Conservation (phyloP, 2,797 vertebrate genomes). For the Liparis tanakae region DNA sequence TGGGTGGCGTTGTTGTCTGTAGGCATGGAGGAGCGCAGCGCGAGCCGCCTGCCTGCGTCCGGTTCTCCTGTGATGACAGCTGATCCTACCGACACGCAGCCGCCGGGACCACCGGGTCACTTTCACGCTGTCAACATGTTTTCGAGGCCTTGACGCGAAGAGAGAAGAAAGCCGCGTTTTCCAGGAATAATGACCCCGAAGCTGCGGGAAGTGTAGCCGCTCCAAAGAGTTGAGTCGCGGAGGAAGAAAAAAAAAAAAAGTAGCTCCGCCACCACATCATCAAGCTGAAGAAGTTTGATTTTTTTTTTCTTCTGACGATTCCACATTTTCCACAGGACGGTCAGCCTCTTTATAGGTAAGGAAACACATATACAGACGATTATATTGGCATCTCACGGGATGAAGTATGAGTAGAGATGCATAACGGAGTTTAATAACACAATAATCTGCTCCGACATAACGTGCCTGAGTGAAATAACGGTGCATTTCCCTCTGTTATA, state of each 20-base stretch:
- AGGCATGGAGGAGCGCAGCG: slow-evolving; percentile 72
- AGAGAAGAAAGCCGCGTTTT: neutral
- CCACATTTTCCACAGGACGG: neutral
- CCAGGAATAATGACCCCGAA: neutral
- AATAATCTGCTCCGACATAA: neutral
- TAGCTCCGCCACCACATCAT: slow-evolving; percentile 57
- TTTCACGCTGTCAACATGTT: neutral
- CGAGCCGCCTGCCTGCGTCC: slow-evolving; percentile 26
- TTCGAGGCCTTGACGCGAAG: neutral
- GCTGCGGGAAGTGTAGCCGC: slow-evolving; percentile 26
- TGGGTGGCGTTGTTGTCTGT: slow-evolving; percentile 75
- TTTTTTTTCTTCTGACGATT: slow-evolving; percentile 30
- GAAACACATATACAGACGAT: neutral
- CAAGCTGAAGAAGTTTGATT: slow-evolving; percentile 50
- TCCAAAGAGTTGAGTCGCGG: slow-evolving; percentile 48
- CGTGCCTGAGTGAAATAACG: neutral
- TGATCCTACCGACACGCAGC: slow-evolving; percentile 57
- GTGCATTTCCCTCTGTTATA: neutral
- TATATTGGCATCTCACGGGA: too few species aligned
- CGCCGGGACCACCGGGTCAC: slow-evolving; percentile 29
- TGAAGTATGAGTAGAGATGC: too few species aligned
- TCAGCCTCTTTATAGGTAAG: slow-evolving; percentile 52
- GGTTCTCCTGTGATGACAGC: slow-evolving; percentile 77
- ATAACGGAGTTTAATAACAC: neutral
- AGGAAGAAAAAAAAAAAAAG: neutral